Evolutionary conservation across 2,888 invertebrate genomes (phyloP).

Genomic region (Lasioglossum calceatum): DNA sequence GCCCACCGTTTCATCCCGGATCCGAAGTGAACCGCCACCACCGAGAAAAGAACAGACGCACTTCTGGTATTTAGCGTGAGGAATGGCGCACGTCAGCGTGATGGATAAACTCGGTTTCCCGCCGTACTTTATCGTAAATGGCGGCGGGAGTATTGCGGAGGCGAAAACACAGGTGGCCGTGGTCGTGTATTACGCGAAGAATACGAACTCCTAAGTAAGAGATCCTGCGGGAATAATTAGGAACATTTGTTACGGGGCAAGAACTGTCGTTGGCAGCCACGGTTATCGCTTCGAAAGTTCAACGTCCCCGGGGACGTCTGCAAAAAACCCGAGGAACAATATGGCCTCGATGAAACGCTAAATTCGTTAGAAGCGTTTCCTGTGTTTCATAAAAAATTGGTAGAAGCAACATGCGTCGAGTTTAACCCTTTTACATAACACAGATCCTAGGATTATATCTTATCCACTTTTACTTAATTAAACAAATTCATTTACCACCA

Average conservation of each 20-base stretch:
- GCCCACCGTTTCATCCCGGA: constrained; percentile 65
- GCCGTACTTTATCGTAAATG: constrained; percentile 71
- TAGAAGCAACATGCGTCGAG: neutral
- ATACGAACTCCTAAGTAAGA: constrained; percentile 56
- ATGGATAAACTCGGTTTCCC: constrained; percentile 77
- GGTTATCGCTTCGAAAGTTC: constrained; percentile 6
- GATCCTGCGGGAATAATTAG: constrained; percentile 70
- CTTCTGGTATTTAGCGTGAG: constrained; percentile 78
- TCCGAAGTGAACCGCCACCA: constrained; percentile 46
- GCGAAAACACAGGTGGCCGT: constrained; percentile 69
- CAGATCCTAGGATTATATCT: no score
- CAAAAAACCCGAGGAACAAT: neutral
- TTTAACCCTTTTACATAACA: neutral
- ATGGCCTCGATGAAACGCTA: neutral
- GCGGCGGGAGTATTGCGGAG: constrained; percentile 61
- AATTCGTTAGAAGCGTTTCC: neutral
- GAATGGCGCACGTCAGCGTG: constrained; percentile 75
- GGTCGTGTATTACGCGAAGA: constrained; percentile 47
- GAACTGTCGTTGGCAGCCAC: constrained; percentile 31
- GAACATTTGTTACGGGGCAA: constrained; percentile 56
- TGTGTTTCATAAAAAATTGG: neutral
- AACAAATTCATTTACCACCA: no score
- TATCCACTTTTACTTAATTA: no score
- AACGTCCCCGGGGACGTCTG: neutral
- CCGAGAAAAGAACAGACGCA: constrained; percentile 72